These are phyloP conservation scores for Mesoligia furuncula DNA, from an alignment of 2,888 invertebrate genomes.

Conservation along the genomic window DNA sequence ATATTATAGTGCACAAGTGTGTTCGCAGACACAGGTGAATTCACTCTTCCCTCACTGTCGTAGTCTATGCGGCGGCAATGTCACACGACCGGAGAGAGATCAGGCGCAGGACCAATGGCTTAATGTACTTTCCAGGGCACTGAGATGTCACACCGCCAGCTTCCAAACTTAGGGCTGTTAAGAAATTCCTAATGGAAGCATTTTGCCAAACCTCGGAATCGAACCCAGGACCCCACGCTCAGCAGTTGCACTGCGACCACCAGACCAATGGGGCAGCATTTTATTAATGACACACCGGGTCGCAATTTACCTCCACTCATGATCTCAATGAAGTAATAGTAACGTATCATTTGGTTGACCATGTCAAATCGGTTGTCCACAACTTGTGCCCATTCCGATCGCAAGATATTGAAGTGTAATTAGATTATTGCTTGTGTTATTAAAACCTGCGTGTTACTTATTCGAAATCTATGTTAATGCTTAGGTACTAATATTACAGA, in stretches of 20 bases:
- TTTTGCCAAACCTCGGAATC: not conserved
- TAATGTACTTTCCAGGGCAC: not conserved
- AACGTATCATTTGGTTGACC: slow-evolving; percentile 13
- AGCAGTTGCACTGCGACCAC: not conserved
- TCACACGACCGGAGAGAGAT: not conserved
- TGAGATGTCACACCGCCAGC: not conserved
- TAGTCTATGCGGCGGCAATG: not conserved
- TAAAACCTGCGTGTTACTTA: slow-evolving; percentile 13
- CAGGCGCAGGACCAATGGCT: not conserved
- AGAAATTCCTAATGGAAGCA: not conserved
- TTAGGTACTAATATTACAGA: not conserved
- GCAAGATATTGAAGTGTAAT: not conserved
- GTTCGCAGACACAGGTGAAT: not conserved
- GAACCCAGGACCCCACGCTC: not conserved
- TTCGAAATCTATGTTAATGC: slow-evolving; percentile 9
- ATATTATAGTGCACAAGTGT: not conserved
- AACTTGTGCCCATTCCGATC: not conserved
- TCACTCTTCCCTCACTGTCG: not conserved
- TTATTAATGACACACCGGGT: not conserved
- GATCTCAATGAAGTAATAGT: not conserved
- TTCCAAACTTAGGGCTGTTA: not conserved
- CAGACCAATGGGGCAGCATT: not conserved
- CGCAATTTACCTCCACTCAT: not conserved
- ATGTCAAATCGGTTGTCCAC: not conserved
- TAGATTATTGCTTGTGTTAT: slow-evolving; percentile 4